These are phyloP conservation scores for Semaprochilodus insignis DNA, from an alignment of 2,797 vertebrate genomes.

Conservation along the genomic window DNA sequence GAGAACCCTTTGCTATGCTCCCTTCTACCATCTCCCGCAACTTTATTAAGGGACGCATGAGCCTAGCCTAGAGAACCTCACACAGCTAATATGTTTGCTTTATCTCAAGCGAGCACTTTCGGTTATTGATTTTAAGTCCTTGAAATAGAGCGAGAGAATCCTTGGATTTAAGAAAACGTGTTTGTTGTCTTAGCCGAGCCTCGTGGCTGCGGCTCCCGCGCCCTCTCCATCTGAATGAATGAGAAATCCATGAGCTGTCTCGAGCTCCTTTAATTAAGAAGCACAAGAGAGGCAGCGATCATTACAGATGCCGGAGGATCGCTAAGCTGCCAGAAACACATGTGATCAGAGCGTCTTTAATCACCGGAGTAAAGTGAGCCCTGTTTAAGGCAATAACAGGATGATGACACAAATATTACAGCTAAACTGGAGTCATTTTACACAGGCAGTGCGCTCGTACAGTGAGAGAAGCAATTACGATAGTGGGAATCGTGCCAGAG, in stretches of 20 bases:
- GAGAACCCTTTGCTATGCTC: constrained; percentile 28
- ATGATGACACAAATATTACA: constrained; percentile 54
- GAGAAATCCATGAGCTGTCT: constrained; percentile 49
- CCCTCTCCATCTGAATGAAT: constrained; percentile 23
- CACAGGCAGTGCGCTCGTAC: constrained; percentile 33
- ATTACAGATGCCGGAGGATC: constrained; percentile 46
- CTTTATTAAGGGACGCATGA: neutral
- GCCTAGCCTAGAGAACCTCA: neutral
- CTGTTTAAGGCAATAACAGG: constrained; percentile 57
- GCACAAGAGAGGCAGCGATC: constrained; percentile 30
- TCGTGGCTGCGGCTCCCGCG: neutral
- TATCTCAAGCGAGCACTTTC: constrained; percentile 17
- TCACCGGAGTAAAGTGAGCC: constrained; percentile 58
- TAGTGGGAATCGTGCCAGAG: constrained; percentile 29
- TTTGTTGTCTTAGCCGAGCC: neutral
- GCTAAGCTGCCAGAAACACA: constrained; percentile 47
- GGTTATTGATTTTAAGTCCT: constrained; percentile 16
- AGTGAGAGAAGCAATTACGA: constrained; percentile 35
- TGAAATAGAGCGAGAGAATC: constrained; percentile 5
- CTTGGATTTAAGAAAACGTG: neutral
- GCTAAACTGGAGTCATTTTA: constrained; percentile 37
- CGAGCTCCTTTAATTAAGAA: constrained; percentile 54
- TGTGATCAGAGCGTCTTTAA: constrained; percentile 52
- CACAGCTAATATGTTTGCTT: constrained; percentile 3
- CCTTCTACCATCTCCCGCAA: constrained; percentile 34